These are phyloP conservation scores for Dinothrombium tinctorium DNA, from an alignment of 1,140 invertebrate genomes.

Conservation along the genomic window DNA sequence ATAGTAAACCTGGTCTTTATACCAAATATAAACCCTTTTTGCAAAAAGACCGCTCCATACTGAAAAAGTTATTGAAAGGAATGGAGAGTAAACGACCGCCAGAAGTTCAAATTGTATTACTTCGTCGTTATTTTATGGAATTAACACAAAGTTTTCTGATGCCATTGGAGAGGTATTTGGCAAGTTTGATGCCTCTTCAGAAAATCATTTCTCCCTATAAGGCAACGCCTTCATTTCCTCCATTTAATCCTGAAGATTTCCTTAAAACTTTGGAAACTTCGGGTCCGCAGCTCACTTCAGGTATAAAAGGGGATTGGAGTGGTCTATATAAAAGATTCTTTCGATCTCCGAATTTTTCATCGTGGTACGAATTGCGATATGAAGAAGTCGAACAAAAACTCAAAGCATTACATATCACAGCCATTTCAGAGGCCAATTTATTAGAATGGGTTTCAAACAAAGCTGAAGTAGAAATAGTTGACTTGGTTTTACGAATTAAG, in stretches of 20 bases:
- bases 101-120: constrained; percentile 63
- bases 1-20: constrained; percentile 43
- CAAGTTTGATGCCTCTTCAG: constrained; percentile 84
- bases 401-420: constrained; percentile 68
- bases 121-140: constrained; percentile 65
- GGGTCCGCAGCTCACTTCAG: constrained; percentile 79
- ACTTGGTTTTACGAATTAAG: constrained; percentile 67
- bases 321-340: constrained; percentile 46
- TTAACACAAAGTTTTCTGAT: constrained; percentile 98
- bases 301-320: constrained; percentile 40
- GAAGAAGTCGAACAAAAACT: constrained; percentile 64
- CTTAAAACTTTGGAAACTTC: constrained; percentile 59
- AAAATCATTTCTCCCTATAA: constrained; percentile 92
- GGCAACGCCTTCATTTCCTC: constrained; percentile 59
- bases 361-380: constrained; percentile 72
- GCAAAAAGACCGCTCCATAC: constrained; percentile 70
- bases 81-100: constrained; percentile 54
- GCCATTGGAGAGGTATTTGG: constrained; percentile 88
- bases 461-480: constrained; percentile 85
- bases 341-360: constrained; percentile 69
- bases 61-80: constrained; percentile 64
- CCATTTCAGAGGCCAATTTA: constrained; percentile 61
- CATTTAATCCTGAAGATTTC: constrained; percentile 90
- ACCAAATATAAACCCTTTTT: constrained; percentile 80
- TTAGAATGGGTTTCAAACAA: constrained; percentile 67